Conservation (phyloP, 1,140 invertebrate genomes). For the Drosophila guanche region DNA sequence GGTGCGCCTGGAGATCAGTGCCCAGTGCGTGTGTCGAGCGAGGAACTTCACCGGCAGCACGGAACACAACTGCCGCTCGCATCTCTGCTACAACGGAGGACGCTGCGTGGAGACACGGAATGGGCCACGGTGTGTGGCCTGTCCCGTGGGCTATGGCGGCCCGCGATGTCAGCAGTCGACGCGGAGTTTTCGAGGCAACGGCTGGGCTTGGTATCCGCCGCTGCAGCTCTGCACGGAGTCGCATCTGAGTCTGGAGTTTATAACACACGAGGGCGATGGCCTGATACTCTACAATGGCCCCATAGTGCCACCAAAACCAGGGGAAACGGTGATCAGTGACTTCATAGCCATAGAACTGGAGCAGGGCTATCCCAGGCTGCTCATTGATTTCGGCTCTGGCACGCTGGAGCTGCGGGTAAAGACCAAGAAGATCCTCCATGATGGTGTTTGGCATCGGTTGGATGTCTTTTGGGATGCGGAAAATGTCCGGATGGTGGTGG, state of each 20-base stretch:
- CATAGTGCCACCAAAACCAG: constrained; percentile 85
- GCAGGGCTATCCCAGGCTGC: constrained; percentile 87
- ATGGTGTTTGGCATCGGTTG: constrained; percentile 89
- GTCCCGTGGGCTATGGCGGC: constrained; percentile 87
- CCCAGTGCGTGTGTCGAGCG: constrained; percentile 86
- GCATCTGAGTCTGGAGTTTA: constrained; percentile 88
- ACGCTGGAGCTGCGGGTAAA: constrained; percentile 86
- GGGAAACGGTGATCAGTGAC: constrained; percentile 85
- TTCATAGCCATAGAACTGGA: constrained; percentile 88
- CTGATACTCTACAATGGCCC: constrained; percentile 90
- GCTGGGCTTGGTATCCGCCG: constrained; percentile 88
- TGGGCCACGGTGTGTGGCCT: constrained; percentile 86
- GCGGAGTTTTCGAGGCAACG: constrained; percentile 87
- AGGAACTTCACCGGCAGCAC: constrained; percentile 85
- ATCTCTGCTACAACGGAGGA: constrained; percentile 89
- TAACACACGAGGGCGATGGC: constrained; percentile 87
- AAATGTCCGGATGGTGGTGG: constrained; percentile 87
- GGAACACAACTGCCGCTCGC: constrained; percentile 85
- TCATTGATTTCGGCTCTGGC: constrained; percentile 89
- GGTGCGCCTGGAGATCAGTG: constrained; percentile 85
- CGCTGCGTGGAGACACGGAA: constrained; percentile 86
- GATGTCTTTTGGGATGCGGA: constrained; percentile 88
- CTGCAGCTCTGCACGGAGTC: constrained; percentile 88
- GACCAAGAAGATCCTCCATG: constrained; percentile 85
- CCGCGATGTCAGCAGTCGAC: constrained; percentile 89